A percentile compares a stretch with the other conserved stretches of the same genome.
Conservation (phyloP, 2,888 invertebrate genomes). For the Apamea sordens region DNA sequence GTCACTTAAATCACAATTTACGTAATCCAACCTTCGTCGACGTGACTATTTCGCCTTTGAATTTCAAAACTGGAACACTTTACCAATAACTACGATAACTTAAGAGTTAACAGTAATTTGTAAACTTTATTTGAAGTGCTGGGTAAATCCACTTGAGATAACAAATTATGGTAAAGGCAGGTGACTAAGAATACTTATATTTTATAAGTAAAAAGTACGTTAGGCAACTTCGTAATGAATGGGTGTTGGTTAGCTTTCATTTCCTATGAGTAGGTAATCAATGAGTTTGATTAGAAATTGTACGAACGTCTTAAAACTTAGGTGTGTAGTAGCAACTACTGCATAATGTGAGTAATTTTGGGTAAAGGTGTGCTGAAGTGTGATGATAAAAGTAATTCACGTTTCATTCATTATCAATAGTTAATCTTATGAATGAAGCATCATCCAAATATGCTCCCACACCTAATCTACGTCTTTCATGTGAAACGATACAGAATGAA, state of each 20-base stretch:
- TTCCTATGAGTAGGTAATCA: constrained; percentile 30
- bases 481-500: neutral
- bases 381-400: neutral
- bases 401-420: neutral
- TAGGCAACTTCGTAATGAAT: constrained; percentile 3
- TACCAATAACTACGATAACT: constrained; percentile 11
- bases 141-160: constrained; percentile 48
- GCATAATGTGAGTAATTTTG: neutral
- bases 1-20: neutral
- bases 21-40: neutral
- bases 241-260: constrained; percentile 19
- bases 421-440: neutral
- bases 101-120: constrained; percentile 23
- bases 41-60: constrained; percentile 24
- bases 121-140: constrained; percentile 30
- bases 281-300: constrained; percentile 7
- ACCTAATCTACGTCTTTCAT: neutral
- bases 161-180: constrained; percentile 21
- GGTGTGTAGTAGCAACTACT: neutral
- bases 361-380: neutral
- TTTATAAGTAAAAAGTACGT: constrained; percentile 20
- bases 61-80: constrained; percentile 21
- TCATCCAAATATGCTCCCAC: neutral
- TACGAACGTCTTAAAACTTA: neutral
- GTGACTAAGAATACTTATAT: constrained; percentile 31